phyloP scores from a whole-genome alignment of 2,888 invertebrate genomes.

The Tinea pellionella region DNA sequence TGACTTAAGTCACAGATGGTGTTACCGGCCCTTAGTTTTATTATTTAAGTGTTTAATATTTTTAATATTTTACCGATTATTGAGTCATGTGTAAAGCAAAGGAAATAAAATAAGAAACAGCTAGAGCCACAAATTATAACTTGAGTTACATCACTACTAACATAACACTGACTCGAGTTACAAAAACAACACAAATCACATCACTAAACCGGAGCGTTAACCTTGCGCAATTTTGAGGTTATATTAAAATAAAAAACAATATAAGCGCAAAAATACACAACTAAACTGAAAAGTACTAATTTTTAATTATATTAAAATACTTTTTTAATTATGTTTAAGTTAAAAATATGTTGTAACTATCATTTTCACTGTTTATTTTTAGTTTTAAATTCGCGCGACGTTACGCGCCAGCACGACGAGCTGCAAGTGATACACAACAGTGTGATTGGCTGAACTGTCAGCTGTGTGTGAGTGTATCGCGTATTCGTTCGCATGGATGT shows the following conservation, averaged over 20 bases:
- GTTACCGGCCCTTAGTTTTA: too few relatives aligned
- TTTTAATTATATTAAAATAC: neutral
- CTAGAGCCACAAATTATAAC: neutral
- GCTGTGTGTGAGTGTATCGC: neutral
- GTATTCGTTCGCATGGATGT: neutral
- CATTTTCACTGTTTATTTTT: neutral
- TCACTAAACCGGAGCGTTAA: neutral
- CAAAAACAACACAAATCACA: too few relatives aligned
- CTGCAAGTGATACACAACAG: too few relatives aligned
- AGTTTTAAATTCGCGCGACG: neutral
- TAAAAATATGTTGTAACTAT: neutral
- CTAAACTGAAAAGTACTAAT: neutral
- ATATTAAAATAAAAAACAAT: neutral
- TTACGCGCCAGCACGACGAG: neutral
- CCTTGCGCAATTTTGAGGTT: slow-evolving; percentile 9
- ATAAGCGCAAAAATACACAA: neutral
- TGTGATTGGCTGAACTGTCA: too few relatives aligned
- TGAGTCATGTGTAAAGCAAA: too few relatives aligned
- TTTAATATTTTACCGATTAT: neutral
- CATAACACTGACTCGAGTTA: neutral
- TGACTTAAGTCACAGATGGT: too few relatives aligned
- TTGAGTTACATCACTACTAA: neutral
- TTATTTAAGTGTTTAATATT: too few relatives aligned
- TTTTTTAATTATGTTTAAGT: neutral
- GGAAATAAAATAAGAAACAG: neutral